phyloP scores from a whole-genome alignment of 1,140 invertebrate genomes.

The Myzus persicae region DNA sequence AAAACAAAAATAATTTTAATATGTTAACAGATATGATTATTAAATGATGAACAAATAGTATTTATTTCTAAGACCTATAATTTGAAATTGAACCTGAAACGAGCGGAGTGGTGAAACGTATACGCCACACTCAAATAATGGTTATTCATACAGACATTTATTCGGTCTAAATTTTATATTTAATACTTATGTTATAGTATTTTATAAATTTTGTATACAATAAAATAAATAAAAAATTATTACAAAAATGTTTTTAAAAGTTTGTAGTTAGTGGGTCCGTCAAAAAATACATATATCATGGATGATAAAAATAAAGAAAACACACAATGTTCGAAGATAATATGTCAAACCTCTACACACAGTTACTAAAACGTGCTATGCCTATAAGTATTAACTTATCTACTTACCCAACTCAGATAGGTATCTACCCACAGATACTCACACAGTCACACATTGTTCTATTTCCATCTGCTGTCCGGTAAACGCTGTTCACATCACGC shows the following conservation, averaged over 20 bases:
- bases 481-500: neutral
- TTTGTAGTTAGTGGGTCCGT: too few relatives aligned
- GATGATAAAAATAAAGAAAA: too few relatives aligned
- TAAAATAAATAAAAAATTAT: too few relatives aligned
- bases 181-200: neutral
- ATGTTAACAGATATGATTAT: fast-evolving
- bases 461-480: neutral
- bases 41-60: neutral
- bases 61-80: neutral
- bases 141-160: neutral
- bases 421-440: neutral
- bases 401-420: too few relatives aligned
- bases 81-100: neutral
- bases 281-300: too few relatives aligned
- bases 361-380: too few relatives aligned
- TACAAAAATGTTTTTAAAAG: too few relatives aligned
- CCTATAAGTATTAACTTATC: too few relatives aligned
- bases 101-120: neutral
- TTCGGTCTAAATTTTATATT: neutral
- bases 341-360: too few relatives aligned
- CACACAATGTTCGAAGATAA: too few relatives aligned
- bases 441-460: too few relatives aligned
- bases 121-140: neutral
- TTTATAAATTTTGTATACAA: neutral
- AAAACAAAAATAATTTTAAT: neutral